Conservation (phyloP, 1,140 invertebrate genomes). For the Penaeus vannamei region DNA sequence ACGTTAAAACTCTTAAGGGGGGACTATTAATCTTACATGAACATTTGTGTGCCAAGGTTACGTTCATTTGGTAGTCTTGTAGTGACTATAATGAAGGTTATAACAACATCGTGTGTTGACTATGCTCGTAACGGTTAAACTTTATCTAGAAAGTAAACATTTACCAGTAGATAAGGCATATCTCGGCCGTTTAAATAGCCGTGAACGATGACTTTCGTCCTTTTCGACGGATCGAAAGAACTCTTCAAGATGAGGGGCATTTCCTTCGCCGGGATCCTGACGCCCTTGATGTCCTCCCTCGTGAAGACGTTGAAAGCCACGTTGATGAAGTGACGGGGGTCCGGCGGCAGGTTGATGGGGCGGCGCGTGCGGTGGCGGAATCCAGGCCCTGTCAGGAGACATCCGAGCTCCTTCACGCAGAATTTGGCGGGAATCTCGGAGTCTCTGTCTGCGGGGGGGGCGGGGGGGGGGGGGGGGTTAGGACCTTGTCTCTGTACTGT, state of each 20-base stretch:
- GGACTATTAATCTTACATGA: too few species aligned
- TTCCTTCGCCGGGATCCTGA: slow-evolving; percentile 5
- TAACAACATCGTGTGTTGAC: neutral
- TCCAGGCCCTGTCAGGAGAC: slow-evolving; percentile 2
- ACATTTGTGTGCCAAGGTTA: too few species aligned
- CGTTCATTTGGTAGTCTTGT: too few species aligned
- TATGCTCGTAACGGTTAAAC: neutral
- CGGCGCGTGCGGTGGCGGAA: slow-evolving; percentile 33
- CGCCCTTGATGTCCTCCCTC: slow-evolving; percentile 23
- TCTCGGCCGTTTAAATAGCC: slow-evolving; percentile 44
- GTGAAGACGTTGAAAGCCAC: slow-evolving; percentile 27
- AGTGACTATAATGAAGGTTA: too few species aligned
- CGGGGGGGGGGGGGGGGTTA: neutral
- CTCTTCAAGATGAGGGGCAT: neutral
- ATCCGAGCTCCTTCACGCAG: slow-evolving; percentile 42
- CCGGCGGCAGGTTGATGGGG: slow-evolving; percentile 28
- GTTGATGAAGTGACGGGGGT: slow-evolving; percentile 18
- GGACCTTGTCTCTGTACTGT: too few species aligned
- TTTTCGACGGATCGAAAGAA: slow-evolving; percentile 37
- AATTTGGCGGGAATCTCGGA: neutral
- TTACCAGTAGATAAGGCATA: slow-evolving; percentile 50
- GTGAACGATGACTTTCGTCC: slow-evolving; percentile 49
- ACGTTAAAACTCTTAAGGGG: neutral
- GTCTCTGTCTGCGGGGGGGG: neutral
- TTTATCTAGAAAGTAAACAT: neutral